Evolutionary conservation across 1,140 invertebrate genomes (phyloP).

Genomic region (Drosophila willistoni): DNA sequence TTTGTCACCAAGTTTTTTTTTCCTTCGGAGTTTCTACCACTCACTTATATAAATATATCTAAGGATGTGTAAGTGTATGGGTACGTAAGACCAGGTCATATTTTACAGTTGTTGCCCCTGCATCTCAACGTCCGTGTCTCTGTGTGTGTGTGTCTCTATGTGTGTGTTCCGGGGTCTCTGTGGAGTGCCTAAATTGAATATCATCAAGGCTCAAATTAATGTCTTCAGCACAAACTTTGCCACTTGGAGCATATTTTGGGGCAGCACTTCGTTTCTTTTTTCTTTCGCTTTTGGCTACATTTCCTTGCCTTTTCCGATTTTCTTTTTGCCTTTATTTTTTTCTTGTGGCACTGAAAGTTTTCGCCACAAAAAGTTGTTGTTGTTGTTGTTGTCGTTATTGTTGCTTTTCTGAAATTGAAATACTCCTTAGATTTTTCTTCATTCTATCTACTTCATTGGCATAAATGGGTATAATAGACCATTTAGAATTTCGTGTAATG

Average conservation of each 20-base stretch:
- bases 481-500: too few species aligned
- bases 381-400: constrained; percentile 16
- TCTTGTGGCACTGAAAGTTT: constrained; percentile 20
- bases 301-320: constrained; percentile 21
- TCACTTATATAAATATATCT: constrained; percentile 12
- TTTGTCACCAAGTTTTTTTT: constrained; percentile 60
- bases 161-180: constrained; percentile 57
- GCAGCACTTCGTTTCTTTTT: constrained; percentile 24
- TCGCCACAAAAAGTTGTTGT: constrained; percentile 15
- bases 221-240: constrained; percentile 78
- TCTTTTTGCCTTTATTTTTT: constrained; percentile 27
- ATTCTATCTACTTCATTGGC: background rate
- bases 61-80: constrained; percentile 4
- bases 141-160: constrained; percentile 38
- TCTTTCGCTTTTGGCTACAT: background rate
- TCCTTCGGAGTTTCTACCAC: background rate
- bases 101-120: constrained; percentile 68
- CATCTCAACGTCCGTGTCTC: constrained; percentile 37
- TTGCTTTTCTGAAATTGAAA: constrained; percentile 63
- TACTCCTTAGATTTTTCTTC: constrained; percentile 50
- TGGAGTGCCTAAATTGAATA: constrained; percentile 79
- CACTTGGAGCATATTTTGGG: constrained; percentile 69
- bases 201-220: constrained; percentile 81
- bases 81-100: constrained; percentile 52
- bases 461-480: background rate